These are phyloP conservation scores for Rhea americana DNA, from an alignment of 2,113 vertebrate species.

Conservation along the genomic window DNA sequence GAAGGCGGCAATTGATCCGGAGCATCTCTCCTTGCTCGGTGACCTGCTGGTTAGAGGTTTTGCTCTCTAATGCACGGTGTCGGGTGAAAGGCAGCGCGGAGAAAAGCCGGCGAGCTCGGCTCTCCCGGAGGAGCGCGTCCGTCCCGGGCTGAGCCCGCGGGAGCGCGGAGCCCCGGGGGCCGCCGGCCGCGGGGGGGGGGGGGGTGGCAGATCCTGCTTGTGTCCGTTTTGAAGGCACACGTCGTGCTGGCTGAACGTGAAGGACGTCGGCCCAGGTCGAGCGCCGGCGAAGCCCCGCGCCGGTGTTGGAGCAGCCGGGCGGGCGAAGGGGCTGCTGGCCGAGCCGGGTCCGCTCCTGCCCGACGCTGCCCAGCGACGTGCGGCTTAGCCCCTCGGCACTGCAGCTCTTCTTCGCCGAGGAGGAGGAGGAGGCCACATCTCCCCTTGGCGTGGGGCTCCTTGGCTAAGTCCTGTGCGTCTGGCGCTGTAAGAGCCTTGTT, in stretches of 20 bases:
- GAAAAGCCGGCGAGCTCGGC: not conserved
- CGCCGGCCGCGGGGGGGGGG: not conserved
- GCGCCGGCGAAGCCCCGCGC: not conserved
- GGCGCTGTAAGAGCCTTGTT: not conserved
- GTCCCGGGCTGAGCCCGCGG: not conserved
- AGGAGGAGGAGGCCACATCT: not conserved
- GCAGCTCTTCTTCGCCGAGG: not conserved
- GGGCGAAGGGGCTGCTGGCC: too few relatives aligned
- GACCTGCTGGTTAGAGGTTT: not conserved
- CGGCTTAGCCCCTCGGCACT: not conserved
- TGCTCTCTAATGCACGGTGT: not conserved
- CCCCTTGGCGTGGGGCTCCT: not conserved
- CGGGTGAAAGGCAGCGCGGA: not conserved
- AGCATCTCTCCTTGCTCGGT: not conserved
- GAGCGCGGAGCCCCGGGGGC: not conserved
- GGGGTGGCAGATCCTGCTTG: not conserved
- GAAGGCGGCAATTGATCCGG: not conserved
- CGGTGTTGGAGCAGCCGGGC: not conserved
- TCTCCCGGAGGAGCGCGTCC: fast-evolving
- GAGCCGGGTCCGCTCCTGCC: not conserved
- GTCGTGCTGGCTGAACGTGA: fast-evolving
- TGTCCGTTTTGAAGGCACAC: not conserved
- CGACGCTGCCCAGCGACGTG: fast-evolving
- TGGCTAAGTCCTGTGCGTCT: fast-evolving
- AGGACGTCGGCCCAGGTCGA: not conserved